Conservation (phyloP, 2,113 vertebrate species). For the Cavia aperea region DNA sequence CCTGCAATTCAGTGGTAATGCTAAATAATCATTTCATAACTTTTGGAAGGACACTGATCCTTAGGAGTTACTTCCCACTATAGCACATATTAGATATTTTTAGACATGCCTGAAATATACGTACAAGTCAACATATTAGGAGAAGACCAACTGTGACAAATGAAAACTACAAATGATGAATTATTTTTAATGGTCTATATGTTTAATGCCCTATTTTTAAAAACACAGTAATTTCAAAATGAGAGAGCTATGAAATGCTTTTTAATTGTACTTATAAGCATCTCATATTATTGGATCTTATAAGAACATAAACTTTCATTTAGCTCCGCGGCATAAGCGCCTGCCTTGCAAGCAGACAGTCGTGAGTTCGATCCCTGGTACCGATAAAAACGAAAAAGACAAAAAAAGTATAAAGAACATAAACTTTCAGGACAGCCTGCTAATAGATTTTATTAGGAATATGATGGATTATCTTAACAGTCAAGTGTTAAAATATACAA, state of each 20-base stretch:
- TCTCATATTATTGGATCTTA: neutral
- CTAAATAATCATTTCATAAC: neutral
- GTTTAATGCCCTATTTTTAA: constrained; percentile 5
- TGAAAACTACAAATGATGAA: constrained; percentile 1
- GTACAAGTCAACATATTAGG: neutral
- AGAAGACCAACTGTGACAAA: neutral
- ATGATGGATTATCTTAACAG: neutral
- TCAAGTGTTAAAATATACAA: constrained; percentile 5
- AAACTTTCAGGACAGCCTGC: neutral
- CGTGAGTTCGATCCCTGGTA: too few relatives aligned
- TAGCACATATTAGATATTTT: neutral
- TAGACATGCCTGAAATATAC: neutral
- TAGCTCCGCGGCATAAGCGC: too few relatives aligned
- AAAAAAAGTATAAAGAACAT: neutral
- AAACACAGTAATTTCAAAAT: constrained; percentile 14
- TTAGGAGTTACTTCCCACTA: neutral
- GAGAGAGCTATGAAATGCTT: neutral
- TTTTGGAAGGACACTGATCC: neutral
- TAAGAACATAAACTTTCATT: neutral
- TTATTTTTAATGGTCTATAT: neutral
- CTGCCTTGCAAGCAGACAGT: too few relatives aligned
- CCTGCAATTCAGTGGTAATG: constrained; percentile 10
- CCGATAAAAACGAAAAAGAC: too few relatives aligned
- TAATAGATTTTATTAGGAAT: constrained; percentile 25
- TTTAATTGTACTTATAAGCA: neutral